Evolutionary conservation across 2,888 invertebrate species (phyloP).

Genomic region (Pachycephus smyrnensis): DNA sequence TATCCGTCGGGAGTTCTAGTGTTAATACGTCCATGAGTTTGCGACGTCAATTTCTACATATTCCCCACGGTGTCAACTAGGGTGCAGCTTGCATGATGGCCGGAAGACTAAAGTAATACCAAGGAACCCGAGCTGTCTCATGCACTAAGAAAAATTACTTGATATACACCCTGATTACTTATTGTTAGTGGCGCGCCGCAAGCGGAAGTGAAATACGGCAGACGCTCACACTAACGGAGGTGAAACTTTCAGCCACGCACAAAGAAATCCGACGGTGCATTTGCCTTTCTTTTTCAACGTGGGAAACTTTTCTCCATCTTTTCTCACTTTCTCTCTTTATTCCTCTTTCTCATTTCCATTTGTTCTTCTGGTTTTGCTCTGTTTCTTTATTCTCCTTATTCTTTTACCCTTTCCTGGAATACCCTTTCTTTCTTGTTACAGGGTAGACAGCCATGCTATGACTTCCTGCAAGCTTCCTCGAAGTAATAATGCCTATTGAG

Average conservation of each 20-base stretch:
- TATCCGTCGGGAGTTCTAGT: no score
- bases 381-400: background rate
- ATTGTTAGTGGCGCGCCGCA: constrained; percentile 11
- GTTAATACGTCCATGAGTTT: background rate
- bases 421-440: background rate
- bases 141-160: constrained; percentile 12
- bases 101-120: background rate
- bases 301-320: background rate
- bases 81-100: background rate
- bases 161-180: constrained; percentile 20
- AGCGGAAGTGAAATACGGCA: constrained; percentile 16
- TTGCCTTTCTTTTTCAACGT: constrained; percentile 3
- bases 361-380: background rate
- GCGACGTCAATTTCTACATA: background rate
- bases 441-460: background rate
- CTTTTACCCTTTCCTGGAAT: background rate
- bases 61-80: background rate
- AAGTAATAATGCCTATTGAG: background rate
- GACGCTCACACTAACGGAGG: background rate
- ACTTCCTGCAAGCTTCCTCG: background rate
- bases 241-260: background rate
- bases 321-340: constrained; percentile 1
- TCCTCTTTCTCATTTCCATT: background rate
- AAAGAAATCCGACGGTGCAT: constrained; percentile 3
- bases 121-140: background rate